A percentile compares a stretch with the other conserved stretches of the same genome.
Conservation (phyloP, 2,797 vertebrate genomes). For the Kryptopterus vitreolus region DNA sequence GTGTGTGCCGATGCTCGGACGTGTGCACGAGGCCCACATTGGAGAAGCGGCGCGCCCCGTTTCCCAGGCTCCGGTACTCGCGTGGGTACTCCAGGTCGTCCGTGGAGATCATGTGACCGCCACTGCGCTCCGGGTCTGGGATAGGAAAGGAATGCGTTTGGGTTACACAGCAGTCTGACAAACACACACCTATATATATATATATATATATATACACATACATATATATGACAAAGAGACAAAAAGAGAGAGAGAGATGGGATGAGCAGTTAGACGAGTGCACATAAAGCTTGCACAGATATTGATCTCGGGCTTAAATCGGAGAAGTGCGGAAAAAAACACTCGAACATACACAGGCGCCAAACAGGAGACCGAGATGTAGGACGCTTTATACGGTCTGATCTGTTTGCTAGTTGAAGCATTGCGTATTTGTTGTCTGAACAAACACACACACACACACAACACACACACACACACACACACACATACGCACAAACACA, state of each 20-base stretch:
- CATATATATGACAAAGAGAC: constrained; percentile 40
- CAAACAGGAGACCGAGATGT: constrained; percentile 58
- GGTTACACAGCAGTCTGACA: neutral
- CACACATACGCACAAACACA: neutral
- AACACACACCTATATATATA: constrained; percentile 14
- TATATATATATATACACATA: neutral
- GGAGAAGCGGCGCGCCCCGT: constrained; percentile 93
- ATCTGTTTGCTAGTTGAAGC: constrained; percentile 59
- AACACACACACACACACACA: constrained; percentile 30
- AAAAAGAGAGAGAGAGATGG: constrained; percentile 50
- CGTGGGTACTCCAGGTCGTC: constrained; percentile 96
- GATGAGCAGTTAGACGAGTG: constrained; percentile 67
- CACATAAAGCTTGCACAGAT: constrained; percentile 59
- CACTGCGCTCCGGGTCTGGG: constrained; percentile 90
- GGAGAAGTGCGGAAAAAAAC: constrained; percentile 58
- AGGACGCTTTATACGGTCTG: constrained; percentile 59
- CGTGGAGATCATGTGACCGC: constrained; percentile 95
- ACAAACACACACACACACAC: constrained; percentile 44
- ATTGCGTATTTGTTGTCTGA: constrained; percentile 57
- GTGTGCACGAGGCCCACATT: constrained; percentile 98
- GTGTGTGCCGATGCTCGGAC: constrained; percentile 95
- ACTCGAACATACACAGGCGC: constrained; percentile 54
- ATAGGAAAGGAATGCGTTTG: neutral
- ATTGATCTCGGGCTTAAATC: constrained; percentile 69
- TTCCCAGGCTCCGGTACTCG: constrained; percentile 91